Evolutionary conservation across 2,797 vertebrate species (phyloP), one percentile per base, ranked within the genome.

Genomic region (Bufotes viridis): DNA sequence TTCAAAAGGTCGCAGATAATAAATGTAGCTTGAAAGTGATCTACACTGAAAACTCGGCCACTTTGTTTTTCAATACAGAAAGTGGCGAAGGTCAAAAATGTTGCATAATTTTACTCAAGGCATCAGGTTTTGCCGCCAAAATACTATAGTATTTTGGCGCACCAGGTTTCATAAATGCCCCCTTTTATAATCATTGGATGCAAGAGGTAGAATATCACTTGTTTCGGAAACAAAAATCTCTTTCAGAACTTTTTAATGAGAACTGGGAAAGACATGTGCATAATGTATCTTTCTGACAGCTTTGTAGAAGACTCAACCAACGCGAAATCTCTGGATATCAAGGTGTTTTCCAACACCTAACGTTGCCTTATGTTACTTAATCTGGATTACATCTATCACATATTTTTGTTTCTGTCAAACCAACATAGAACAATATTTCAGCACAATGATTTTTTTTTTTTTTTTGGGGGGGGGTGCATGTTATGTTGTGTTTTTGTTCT

Each of bases 401-500:
- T 51, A 11, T 80, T 75, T 26, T 53, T 81, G 51, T 67, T 34
- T 14, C 85, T 57, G 58, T 63, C 57, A 79, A 75, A 63, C n/a
- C 22, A 63, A 63, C 10, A 75, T 22, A 72, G n/a, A n/a, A 34
- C 26, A 69, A 57, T 84, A 78, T 74, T 79, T 84, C 42, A 74
- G 65, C 24, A 82, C 78, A 76, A 82, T 86, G 88, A 89, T 82
- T 82, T 76, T 86, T 69, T 51, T 0, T 13, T 55, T 55, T 85
- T 85, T 87, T 51, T 67, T 26, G 42, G 42, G 42, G 42, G 42
- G 42, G 3, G 42, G 51, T 69, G 81, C 18, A 70, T 87, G 84
- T 57, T 87, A 84, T 89, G 85, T 79, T 42, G 42, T 42, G 42
- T 89, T 84, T 70, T 89, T 75, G 84, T 89, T 89, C 84, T 89